Evolutionary conservation across 2,888 invertebrate genomes (phyloP), one percentile per base, ranked within the genome.

Genomic region (Dichetophora obliterata): DNA sequence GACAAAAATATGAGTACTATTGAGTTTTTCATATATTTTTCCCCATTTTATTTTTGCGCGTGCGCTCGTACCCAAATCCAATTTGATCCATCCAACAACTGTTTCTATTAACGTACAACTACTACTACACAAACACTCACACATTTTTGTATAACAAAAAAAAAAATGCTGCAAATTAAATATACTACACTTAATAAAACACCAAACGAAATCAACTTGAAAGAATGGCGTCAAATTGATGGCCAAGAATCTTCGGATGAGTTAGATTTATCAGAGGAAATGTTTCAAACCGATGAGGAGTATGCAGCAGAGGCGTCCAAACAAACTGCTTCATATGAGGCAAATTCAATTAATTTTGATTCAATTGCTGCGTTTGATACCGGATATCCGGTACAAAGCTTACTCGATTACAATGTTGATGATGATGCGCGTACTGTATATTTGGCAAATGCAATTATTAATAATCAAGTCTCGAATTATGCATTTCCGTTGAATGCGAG

Each of bases 141-240:
- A 9, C 48, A 11, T 34, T 34, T 54, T 31, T 48, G 27, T 74
- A 48, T 63, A 50, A 14, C 16, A 16, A 59, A 22, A 59, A 31
- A 34, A 61, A 24, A 61, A 27, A 63, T 54, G n/a, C 34, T 63
- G n/a, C 14, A 63, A 3, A n/a, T n/a, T 16, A 63, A 27, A 63
- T 31, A 16, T 14, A 61, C 61, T 16, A 3, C 14, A 11, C n/a
- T 59, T 9, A 59, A 24, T 14, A 3, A 34, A 63, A 63, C 11
- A 63, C n/a, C 14, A 57, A n/a, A 63, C 48, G 4, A 54, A n/a
- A 34, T 73, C 34, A 66, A 50, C 16, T 66, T 2, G 74, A 65
- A 80, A 86, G 87, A 85, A 79, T 82, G 83, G 80, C 86, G 85
- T 59, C 85, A 86, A 81, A 85, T 86, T 82, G 86, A 86, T 82